phyloP scores from a whole-genome alignment of 2,797 vertebrate genomes.

The Sebastes ruberrimus region DNA sequence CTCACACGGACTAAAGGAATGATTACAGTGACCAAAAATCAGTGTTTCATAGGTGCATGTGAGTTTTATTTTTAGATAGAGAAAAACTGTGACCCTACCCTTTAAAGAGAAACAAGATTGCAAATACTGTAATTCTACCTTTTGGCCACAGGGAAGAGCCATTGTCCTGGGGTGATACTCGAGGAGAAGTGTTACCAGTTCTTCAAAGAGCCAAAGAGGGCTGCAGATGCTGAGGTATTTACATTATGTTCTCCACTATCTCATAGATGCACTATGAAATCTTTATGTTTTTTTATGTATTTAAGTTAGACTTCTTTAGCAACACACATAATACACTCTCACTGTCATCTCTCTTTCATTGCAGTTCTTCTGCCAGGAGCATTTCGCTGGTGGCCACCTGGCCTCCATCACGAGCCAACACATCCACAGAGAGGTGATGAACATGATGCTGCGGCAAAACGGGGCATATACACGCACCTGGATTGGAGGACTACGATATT shows the following conservation, averaged over 20 bases:
- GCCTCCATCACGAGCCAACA: constrained; percentile 61
- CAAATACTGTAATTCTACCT: constrained; percentile 25
- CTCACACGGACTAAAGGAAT: neutral
- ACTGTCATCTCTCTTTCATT: neutral
- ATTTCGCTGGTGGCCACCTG: constrained; percentile 60
- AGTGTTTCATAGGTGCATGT: neutral
- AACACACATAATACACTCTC: neutral
- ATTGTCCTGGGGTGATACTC: constrained; percentile 39
- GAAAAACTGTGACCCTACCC: neutral
- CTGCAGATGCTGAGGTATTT: constrained; percentile 60
- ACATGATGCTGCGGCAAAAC: constrained; percentile 42
- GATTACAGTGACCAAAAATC: neutral
- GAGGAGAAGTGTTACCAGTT: constrained; percentile 61
- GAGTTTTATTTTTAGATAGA: neutral
- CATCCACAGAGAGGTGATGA: constrained; percentile 56
- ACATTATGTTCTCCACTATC: neutral
- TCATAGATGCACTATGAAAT: neutral
- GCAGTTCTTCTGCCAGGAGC: constrained; percentile 64
- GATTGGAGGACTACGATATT: constrained; percentile 64
- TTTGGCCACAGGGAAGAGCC: constrained; percentile 46
- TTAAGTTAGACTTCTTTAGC: neutral
- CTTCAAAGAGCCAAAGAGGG: constrained; percentile 35
- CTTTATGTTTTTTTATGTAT: neutral
- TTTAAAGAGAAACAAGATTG: neutral
- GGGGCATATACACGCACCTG: constrained; percentile 46